A percentile compares a stretch with the other conserved stretches of the same genome.
phyloP scores from a whole-genome alignment of 2,113 vertebrate genomes.

The Erythrocercus mccallii region DNA sequence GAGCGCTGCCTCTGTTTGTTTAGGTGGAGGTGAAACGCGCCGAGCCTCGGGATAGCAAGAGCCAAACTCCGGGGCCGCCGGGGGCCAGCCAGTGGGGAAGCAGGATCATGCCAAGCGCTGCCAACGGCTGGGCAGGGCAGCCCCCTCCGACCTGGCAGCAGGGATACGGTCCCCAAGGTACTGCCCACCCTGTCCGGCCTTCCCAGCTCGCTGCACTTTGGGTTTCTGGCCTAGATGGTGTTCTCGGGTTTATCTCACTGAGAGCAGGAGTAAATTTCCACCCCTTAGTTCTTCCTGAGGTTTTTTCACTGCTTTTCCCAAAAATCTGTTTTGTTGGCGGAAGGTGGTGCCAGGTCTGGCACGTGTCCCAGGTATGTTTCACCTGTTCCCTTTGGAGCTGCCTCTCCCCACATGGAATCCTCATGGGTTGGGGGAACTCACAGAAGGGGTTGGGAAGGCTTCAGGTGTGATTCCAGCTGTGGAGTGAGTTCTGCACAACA shows the following conservation, averaged over 20 bases:
- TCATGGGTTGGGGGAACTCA: fast-evolving
- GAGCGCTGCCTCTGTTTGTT: conserved; percentile 79
- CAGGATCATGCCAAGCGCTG: conserved; percentile 89
- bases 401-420: fast-evolving
- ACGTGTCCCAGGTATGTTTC: fast-evolving
- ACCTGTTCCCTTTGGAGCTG: background rate
- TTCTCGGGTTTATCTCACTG: background rate
- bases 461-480: background rate
- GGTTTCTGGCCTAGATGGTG: background rate
- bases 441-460: background rate
- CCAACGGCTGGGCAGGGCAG: conserved; percentile 97
- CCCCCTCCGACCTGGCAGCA: conserved; percentile 95
- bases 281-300: fast-evolving
- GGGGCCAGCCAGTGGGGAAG: conserved; percentile 92
- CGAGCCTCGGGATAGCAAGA: conserved; percentile 95
- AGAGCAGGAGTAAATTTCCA: background rate
- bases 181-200: background rate
- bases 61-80: conserved; percentile 85
- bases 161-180: conserved; percentile 95
- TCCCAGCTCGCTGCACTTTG: fast-evolving
- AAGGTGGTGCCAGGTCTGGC: fast-evolving
- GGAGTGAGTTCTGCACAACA: background rate
- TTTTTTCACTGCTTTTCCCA: background rate
- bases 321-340: fast-evolving
- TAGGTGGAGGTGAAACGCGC: conserved; percentile 99